Conservation (phyloP, 2,888 invertebrate genomes). For the Gibbula magus region DNA sequence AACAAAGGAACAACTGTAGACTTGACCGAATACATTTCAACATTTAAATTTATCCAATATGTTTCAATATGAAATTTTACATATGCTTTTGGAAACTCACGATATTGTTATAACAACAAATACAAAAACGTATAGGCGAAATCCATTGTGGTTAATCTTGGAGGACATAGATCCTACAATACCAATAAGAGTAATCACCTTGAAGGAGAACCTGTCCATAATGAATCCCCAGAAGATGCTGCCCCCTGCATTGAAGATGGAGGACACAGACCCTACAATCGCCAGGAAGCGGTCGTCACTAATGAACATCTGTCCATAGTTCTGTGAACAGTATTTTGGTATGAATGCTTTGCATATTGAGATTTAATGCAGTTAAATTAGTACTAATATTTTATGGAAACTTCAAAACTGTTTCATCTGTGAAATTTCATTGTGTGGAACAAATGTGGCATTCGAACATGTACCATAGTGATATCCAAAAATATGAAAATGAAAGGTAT, state of each 20-base stretch:
- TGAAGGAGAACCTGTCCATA: constrained; percentile 20
- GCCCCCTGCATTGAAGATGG: constrained; percentile 18
- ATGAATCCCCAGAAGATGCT: constrained; percentile 25
- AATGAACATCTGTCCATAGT: constrained; percentile 32
- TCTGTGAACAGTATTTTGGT: background rate
- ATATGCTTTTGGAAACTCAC: too few relatives aligned
- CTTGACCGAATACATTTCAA: too few relatives aligned
- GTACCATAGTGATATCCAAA: too few relatives aligned
- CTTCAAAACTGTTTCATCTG: background rate
- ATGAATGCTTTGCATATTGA: background rate
- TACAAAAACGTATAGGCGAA: too few relatives aligned
- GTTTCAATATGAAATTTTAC: too few relatives aligned
- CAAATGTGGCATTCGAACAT: too few relatives aligned
- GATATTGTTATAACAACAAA: too few relatives aligned
- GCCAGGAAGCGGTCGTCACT: constrained; percentile 29
- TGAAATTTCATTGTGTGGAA: too few relatives aligned
- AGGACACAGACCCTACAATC: constrained; percentile 15
- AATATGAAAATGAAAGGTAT: too few relatives aligned
- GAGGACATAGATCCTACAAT: too few relatives aligned
- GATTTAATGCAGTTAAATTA: background rate
- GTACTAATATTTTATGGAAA: background rate
- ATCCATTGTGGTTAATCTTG: too few relatives aligned
- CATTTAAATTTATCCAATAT: too few relatives aligned
- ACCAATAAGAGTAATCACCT: background rate
- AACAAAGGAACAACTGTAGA: background rate